phyloP scores from a whole-genome alignment of 2,888 invertebrate genomes.

The Brachynemurus nebulosus region DNA sequence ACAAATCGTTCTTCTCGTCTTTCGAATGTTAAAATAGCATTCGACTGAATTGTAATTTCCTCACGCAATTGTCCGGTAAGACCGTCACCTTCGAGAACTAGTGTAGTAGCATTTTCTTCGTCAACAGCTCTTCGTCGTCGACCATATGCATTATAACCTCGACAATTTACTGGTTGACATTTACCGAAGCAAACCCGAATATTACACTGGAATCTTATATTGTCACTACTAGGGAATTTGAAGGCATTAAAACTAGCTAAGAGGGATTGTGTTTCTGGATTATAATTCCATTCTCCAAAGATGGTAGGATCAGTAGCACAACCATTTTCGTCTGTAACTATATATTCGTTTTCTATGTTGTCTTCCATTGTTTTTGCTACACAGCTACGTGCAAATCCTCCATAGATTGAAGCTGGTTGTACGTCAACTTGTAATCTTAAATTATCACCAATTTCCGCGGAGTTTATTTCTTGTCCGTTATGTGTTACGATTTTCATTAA shows the following conservation, averaged over 20 bases:
- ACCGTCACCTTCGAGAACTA: slow-evolving; percentile 41
- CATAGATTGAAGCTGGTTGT: slow-evolving; percentile 75
- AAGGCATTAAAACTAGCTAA: slow-evolving; percentile 86
- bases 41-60: slow-evolving; percentile 86
- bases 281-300: slow-evolving; percentile 88
- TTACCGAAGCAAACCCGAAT: slow-evolving; percentile 89
- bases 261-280: slow-evolving; percentile 69
- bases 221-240: slow-evolving; percentile 90
- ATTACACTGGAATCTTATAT: slow-evolving; percentile 90
- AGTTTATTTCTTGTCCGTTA: slow-evolving; percentile 75
- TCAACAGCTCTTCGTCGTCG: slow-evolving; percentile 57
- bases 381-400: slow-evolving; percentile 85
- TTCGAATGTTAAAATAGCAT: slow-evolving; percentile 81
- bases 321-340: slow-evolving; percentile 86
- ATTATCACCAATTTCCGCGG: slow-evolving; percentile 85
- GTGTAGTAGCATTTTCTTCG: slow-evolving; percentile 38
- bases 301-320: slow-evolving; percentile 87
- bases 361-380: slow-evolving; percentile 86
- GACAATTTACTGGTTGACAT: slow-evolving; percentile 90
- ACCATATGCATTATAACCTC: slow-evolving; percentile 81
- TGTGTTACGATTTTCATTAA: slow-evolving; percentile 82
- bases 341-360: slow-evolving; percentile 77
- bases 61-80: slow-evolving; percentile 73
- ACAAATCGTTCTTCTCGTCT: slow-evolving; percentile 65
- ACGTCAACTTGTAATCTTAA: slow-evolving; percentile 75